Conservation (phyloP, 1,140 invertebrate species). For the Hyles euphorbiae region DNA sequence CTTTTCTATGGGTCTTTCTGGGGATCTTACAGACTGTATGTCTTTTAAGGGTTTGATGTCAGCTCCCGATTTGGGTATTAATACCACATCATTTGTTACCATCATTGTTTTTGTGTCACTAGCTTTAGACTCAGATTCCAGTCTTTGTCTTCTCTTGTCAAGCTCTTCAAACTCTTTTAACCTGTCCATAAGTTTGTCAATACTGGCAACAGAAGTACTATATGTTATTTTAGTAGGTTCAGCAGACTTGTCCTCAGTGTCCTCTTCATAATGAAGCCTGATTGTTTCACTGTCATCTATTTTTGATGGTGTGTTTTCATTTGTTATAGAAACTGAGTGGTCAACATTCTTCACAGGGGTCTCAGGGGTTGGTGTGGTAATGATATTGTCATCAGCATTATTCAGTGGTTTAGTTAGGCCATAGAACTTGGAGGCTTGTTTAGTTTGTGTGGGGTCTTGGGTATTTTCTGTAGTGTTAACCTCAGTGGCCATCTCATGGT, state of each 20-base stretch:
- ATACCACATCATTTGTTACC: constrained; percentile 69
- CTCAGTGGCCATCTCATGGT: constrained; percentile 50
- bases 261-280: constrained; percentile 61
- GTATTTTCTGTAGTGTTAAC: constrained; percentile 26
- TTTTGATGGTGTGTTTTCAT: constrained; percentile 65
- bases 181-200: constrained; percentile 72
- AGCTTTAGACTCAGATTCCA: constrained; percentile 60
- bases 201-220: constrained; percentile 52
- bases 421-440: constrained; percentile 55
- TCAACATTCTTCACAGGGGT: constrained; percentile 71
- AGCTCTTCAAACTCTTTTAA: constrained; percentile 72
- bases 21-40: constrained; percentile 59
- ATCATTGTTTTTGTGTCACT: constrained; percentile 59
- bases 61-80: constrained; percentile 68
- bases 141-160: constrained; percentile 69
- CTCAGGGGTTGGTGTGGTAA: constrained; percentile 40
- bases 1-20: constrained; percentile 66
- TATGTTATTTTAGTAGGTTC: constrained; percentile 56
- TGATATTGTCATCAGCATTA: constrained; percentile 50
- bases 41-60: constrained; percentile 69
- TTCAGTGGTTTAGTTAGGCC: constrained; percentile 47
- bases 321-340: constrained; percentile 42
- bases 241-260: constrained; percentile 51
- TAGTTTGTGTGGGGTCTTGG: constrained; percentile 48
- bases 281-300: constrained; percentile 67